Conservation (phyloP, 2,797 vertebrate species). For the Coregonus ussuriensis region DNA sequence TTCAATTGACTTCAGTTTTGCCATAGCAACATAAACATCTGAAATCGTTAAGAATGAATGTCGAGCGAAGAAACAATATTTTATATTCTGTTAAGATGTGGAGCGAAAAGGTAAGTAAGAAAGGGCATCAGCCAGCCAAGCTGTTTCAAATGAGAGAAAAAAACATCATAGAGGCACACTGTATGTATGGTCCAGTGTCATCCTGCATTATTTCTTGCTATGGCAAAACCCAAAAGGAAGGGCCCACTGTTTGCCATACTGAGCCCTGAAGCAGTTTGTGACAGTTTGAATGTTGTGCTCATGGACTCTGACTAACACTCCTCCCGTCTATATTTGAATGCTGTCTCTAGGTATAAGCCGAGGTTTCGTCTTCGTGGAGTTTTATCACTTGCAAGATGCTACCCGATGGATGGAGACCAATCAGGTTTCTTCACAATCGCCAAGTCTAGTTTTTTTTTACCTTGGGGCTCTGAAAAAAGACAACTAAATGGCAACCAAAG, state of each 20-base stretch:
- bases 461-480: slow-evolving; percentile 79
- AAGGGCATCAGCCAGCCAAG: slow-evolving; percentile 19
- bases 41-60: slow-evolving; percentile 16
- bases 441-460: slow-evolving; percentile 94
- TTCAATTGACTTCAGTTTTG: slow-evolving; percentile 88
- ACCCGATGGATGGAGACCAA: slow-evolving; percentile 99
- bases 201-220: slow-evolving; percentile 87
- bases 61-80: slow-evolving; percentile 28
- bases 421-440: slow-evolving; percentile 99
- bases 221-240: slow-evolving; percentile 91
- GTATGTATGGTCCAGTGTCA: slow-evolving; percentile 66
- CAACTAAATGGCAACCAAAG: slow-evolving; percentile 73
- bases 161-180: slow-evolving; percentile 70
- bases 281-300: slow-evolving; percentile 96
- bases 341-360: slow-evolving; percentile 99
- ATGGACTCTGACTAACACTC: slow-evolving; percentile 99
- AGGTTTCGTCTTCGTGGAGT: slow-evolving; percentile 99
- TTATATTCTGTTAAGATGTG: slow-evolving; percentile 47
- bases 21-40: slow-evolving; percentile 85
- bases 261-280: slow-evolving; percentile 97
- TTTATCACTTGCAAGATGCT: slow-evolving; percentile 99
- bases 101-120: slow-evolving; percentile 66
- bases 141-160: slow-evolving; percentile 63
- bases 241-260: slow-evolving; percentile 87
- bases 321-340: slow-evolving; percentile 99